These are phyloP conservation scores for Apodemus speciosus DNA, from an alignment of 2,113 vertebrate genomes.

Conservation along the genomic window DNA sequence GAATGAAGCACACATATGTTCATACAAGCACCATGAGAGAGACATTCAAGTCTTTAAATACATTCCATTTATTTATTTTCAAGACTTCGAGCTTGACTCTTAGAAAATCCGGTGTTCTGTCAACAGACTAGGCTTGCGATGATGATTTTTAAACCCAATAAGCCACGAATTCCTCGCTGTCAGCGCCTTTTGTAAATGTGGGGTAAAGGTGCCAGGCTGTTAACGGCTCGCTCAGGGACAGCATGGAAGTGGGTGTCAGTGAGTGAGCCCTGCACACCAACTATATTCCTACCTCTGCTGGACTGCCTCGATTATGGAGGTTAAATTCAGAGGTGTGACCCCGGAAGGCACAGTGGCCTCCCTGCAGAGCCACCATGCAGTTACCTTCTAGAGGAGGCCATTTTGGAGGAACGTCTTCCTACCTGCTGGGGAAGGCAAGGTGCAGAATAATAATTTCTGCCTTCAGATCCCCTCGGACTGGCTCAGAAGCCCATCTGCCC, in stretches of 20 bases:
- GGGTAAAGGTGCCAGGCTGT: not conserved
- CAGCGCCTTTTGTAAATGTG: not conserved
- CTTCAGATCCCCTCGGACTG: not conserved
- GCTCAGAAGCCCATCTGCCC: not conserved
- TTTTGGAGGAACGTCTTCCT: not conserved
- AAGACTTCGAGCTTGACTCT: not conserved
- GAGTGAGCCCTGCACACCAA: not conserved
- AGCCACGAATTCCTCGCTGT: not conserved
- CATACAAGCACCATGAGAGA: not conserved
- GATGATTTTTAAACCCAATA: not conserved
- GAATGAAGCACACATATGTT: not conserved
- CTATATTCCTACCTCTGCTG: not conserved
- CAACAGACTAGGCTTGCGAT: not conserved
- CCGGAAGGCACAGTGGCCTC: not conserved
- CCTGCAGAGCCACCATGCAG: not conserved
- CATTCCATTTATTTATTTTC: not conserved
- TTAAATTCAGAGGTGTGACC: constrained; percentile 3
- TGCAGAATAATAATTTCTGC: not conserved
- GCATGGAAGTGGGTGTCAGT: not conserved
- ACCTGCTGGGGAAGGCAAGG: not conserved
- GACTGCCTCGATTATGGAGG: rapidly evolving
- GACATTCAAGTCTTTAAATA: not conserved
- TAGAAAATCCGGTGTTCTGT: not conserved
- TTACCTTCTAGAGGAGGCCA: not conserved
- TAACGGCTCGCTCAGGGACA: not conserved